Evolutionary conservation across 2,113 vertebrate genomes (phyloP), one percentile per base, ranked within the genome.

Genomic region (Miniopterus natalensis): DNA sequence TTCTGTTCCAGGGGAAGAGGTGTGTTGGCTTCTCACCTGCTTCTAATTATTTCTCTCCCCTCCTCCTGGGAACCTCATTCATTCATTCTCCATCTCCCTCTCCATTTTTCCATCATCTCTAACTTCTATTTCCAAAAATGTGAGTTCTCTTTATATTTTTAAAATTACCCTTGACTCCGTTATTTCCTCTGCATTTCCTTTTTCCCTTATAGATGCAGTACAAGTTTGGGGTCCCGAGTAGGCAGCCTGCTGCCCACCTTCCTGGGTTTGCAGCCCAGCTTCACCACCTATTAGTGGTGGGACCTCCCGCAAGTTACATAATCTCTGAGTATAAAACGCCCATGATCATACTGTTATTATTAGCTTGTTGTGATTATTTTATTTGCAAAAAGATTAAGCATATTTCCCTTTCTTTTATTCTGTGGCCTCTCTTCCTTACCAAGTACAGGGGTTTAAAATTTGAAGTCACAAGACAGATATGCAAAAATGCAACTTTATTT

Each of bases 191-290:
- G 10, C 25, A 29, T 51, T 23, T 53, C 68, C 53, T 47, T 47
- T 51, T 74, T 47, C 57, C 70, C 29, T 23, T 66, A 17, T 1
- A n/a, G 55, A 57, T 90, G 21, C 75, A 45, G 51, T 31, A 4
- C 11, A 1, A 12, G 10, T 1, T 40, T 1, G 31, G 70, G 29
- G 1, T 70, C 27, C 45, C 40, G 8, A 3, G 8, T 3, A 29
- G 23, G 8, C 17, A 6, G 4, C 2, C 53, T 53, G 17, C 2
- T 49, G 42, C 42, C 21, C 2, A 21, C 21, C 21, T 47, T 51
- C 8, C 36, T 29, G 6, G 36, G 5, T 75, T 83, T 70, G 10
- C 27, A 80, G 15, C 15, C 25, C 6, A 4, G 31, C 5, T 36
- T 36, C 2, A 23, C 40, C 12, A 29, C 11, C 13, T 40, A 21